A percentile compares a stretch with the other conserved stretches of the same genome.
Evolutionary conservation across 2,888 invertebrate species (phyloP).

Genomic region (Matsumyia berberina): DNA sequence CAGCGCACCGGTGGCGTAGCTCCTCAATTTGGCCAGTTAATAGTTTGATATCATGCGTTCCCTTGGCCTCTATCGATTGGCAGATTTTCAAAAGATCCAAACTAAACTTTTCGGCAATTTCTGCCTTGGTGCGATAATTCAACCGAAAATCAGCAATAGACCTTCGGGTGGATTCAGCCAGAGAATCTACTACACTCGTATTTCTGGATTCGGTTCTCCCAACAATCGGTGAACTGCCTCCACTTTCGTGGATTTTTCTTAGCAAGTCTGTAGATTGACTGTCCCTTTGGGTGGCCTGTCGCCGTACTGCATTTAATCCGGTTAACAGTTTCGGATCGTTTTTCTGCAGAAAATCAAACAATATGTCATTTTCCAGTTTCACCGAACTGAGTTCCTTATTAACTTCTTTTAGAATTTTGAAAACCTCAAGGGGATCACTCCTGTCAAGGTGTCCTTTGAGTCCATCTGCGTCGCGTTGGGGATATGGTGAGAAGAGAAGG

Average conservation of each 20-base stretch:
- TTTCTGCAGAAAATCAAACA: slow-evolving; percentile 82
- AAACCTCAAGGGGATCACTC: slow-evolving; percentile 80
- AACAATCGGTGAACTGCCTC: slow-evolving; percentile 25
- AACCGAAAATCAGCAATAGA: background rate
- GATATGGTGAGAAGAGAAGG: slow-evolving; percentile 52
- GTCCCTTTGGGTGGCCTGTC: slow-evolving; percentile 38
- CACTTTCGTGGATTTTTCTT: no score
- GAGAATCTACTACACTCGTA: no score
- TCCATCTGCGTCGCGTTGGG: slow-evolving; percentile 73
- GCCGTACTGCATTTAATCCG: slow-evolving; percentile 77
- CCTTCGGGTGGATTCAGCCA: no score
- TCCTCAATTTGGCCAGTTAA: slow-evolving; percentile 82
- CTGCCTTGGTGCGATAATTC: no score
- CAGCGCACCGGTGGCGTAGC: slow-evolving; percentile 81
- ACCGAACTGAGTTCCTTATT: slow-evolving; percentile 79
- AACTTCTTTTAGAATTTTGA: slow-evolving; percentile 78
- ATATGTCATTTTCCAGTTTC: slow-evolving; percentile 81
- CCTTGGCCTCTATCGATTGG: slow-evolving; percentile 78
- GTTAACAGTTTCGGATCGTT: slow-evolving; percentile 82
- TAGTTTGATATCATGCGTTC: slow-evolving; percentile 76
- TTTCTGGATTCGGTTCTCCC: slow-evolving; percentile 71
- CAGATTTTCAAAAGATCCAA: slow-evolving; percentile 59
- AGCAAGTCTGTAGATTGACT: no score
- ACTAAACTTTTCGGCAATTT: no score
- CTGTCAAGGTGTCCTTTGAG: slow-evolving; percentile 70